phyloP scores from a whole-genome alignment of 2,888 invertebrate species.

The Druceiella hillmani region DNA sequence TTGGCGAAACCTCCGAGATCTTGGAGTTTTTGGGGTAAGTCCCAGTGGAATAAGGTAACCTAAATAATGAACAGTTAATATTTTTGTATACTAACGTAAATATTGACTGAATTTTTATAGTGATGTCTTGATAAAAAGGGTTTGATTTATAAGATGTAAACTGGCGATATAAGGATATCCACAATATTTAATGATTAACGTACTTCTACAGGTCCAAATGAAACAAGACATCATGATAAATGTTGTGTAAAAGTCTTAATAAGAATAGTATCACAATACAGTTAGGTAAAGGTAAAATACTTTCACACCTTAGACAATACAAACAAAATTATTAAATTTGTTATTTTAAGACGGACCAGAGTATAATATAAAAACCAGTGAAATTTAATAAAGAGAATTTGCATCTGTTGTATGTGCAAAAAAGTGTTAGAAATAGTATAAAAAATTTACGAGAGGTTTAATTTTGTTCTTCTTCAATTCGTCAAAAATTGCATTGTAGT shows the following conservation, averaged over 20 bases:
- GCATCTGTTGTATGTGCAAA: neutral
- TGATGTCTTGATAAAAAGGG: too few species aligned
- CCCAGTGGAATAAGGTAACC: constrained; percentile 66
- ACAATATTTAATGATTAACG: too few species aligned
- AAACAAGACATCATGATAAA: too few species aligned
- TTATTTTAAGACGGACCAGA: neutral
- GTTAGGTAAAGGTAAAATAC: too few species aligned
- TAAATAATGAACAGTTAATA: constrained; percentile 26
- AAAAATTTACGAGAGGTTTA: constrained; percentile 48
- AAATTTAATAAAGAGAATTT: neutral
- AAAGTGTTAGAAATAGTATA: neutral
- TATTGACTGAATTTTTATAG: too few species aligned
- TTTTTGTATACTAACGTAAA: too few species aligned
- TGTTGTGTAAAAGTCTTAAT: too few species aligned
- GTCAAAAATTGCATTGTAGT: constrained; percentile 61
- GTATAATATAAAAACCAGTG: neutral
- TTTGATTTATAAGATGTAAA: too few species aligned
- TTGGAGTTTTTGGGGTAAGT: constrained; percentile 56
- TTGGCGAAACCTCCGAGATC: constrained; percentile 53
- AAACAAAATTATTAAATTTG: neutral
- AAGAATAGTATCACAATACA: too few species aligned
- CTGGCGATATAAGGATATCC: too few species aligned
- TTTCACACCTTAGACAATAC: neutral
- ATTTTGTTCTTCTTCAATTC: constrained; percentile 58
- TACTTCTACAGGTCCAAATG: too few species aligned